Evolutionary conservation across 1,140 invertebrate genomes (phyloP).

Genomic region (Teleopsis dalmanni): DNA sequence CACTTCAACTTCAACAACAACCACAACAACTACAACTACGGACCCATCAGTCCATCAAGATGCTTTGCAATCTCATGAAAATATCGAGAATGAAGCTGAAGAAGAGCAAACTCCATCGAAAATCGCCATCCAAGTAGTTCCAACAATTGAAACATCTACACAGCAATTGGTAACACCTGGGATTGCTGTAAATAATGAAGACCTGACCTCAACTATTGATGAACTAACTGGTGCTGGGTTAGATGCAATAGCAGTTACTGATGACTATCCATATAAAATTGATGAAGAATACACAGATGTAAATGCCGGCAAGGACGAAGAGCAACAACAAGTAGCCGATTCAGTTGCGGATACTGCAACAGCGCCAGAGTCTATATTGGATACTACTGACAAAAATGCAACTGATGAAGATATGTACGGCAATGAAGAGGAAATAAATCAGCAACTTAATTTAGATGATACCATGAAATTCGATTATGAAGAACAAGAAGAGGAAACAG

Average conservation of each 20-base stretch:
- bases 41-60: not conserved
- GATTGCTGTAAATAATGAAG: constrained; percentile 21
- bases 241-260: constrained; percentile 13
- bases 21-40: constrained; percentile 9
- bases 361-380: too few relatives aligned
- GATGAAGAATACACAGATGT: constrained; percentile 36
- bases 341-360: not conserved
- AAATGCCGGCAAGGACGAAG: constrained; percentile 9
- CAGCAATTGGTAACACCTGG: constrained; percentile 28
- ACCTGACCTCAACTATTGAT: constrained; percentile 13
- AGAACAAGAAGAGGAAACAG: constrained; percentile 13
- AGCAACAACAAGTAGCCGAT: constrained; percentile 1
- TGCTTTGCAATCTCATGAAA: not conserved
- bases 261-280: constrained; percentile 41
- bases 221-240: constrained; percentile 18
- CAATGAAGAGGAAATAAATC: too few relatives aligned
- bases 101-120: constrained; percentile 7
- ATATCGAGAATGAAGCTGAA: not conserved
- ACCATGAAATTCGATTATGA: constrained; percentile 44
- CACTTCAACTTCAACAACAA: constrained; percentile 11
- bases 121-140: not conserved
- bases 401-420: too few relatives aligned
- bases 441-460: too few relatives aligned
- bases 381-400: too few relatives aligned
- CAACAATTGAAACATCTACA: constrained; percentile 20